Evolutionary conservation across 2,888 invertebrate species (phyloP).

Genomic region (Spodoptera littoralis): DNA sequence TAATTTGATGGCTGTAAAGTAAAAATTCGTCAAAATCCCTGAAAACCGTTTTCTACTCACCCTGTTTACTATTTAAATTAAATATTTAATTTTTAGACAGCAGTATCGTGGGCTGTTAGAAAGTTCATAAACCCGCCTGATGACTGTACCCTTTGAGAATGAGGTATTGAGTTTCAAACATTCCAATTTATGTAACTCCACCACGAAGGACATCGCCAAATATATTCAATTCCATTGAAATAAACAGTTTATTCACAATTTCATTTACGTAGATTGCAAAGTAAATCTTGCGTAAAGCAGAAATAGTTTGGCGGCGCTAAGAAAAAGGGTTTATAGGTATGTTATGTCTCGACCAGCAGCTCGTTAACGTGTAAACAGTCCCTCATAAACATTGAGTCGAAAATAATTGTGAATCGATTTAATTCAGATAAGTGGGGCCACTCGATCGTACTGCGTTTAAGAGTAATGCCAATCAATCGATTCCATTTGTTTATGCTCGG

Average conservation of each 20-base stretch:
- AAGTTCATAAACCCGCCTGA: too few species aligned
- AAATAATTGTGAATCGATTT: conserved; percentile 46
- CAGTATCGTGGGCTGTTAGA: too few species aligned
- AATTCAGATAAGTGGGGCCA: conserved; percentile 47
- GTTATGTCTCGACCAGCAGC: conserved; percentile 37
- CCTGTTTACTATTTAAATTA: too few species aligned
- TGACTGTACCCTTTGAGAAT: too few species aligned
- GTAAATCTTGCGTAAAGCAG: conserved; percentile 19
- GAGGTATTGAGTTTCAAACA: too few species aligned
- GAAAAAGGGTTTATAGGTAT: conserved; percentile 33
- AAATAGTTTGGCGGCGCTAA: conserved; percentile 26
- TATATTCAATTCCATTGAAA: conserved; percentile 1
- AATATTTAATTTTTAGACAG: too few species aligned
- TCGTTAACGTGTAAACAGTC: conserved; percentile 46
- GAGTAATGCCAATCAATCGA: conserved; percentile 44
- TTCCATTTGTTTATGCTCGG: conserved; percentile 33
- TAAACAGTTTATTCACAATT: conserved; percentile 26
- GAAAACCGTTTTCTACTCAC: too few species aligned
- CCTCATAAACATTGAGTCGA: conserved; percentile 36
- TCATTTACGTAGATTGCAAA: conserved; percentile 23
- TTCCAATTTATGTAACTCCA: too few species aligned
- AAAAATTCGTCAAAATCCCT: too few species aligned
- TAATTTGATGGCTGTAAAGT: too few species aligned
- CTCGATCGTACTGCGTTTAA: conserved; percentile 29
- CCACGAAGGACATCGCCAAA: conserved; percentile 1